A percentile compares a stretch with the other conserved stretches of the same genome.
Conservation (phyloP, 2,797 vertebrate species). For the Pangasius macronema region DNA sequence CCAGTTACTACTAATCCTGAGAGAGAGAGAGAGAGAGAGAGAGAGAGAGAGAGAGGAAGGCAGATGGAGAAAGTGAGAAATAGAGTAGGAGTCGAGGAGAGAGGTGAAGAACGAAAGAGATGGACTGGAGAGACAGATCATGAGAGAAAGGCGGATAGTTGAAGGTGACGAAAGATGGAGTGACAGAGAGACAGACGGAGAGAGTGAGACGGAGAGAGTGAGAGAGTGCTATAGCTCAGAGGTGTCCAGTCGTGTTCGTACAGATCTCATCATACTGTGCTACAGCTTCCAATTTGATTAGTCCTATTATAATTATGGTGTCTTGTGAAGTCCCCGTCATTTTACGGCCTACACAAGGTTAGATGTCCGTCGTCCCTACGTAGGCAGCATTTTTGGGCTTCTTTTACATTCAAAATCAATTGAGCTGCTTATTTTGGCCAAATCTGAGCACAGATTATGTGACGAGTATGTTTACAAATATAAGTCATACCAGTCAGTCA, state of each 20-base stretch:
- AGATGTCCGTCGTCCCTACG: too few species aligned
- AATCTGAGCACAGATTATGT: too few species aligned
- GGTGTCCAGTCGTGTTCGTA: constrained; percentile 29
- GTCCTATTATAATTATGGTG: too few species aligned
- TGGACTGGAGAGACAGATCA: constrained; percentile 31
- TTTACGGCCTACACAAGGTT: too few species aligned
- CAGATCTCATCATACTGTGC: not conserved
- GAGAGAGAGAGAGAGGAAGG: constrained; percentile 2
- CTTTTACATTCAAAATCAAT: not conserved
- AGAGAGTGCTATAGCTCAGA: constrained; percentile 60
- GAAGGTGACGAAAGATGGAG: constrained; percentile 61
- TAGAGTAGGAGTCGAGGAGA: constrained; percentile 42
- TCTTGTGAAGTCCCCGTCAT: too few species aligned
- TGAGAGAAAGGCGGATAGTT: constrained; percentile 55
- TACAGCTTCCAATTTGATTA: not conserved
- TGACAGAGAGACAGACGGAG: constrained; percentile 42
- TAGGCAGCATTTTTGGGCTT: not conserved
- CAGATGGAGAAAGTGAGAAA: constrained; percentile 10
- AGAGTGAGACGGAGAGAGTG: constrained; percentile 45
- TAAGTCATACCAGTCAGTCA: not conserved
- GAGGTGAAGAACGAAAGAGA: not conserved
- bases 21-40: constrained; percentile 6
- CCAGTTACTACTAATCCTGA: constrained; percentile 87
- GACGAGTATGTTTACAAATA: not conserved
- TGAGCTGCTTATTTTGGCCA: not conserved